Percentiles rank a stretch among this genome's conserved stretches.
phyloP scores from a whole-genome alignment of 2,113 vertebrate species.

The Cryptotis parvus region DNA sequence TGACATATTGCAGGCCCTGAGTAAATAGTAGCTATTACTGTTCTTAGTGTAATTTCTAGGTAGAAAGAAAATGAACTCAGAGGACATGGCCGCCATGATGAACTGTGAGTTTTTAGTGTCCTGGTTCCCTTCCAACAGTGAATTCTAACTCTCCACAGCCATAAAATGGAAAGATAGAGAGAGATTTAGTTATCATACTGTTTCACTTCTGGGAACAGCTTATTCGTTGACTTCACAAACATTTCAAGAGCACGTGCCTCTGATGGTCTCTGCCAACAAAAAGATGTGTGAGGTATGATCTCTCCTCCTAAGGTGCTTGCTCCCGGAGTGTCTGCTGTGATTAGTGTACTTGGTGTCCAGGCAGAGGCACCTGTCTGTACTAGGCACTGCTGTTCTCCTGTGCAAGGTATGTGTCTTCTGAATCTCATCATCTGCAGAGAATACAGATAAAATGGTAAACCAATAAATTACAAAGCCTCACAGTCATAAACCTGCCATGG shows the following conservation, averaged over 20 bases:
- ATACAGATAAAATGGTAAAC: neutral
- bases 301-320: neutral
- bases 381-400: neutral
- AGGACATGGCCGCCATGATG: neutral
- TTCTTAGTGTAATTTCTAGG: constrained; percentile 2
- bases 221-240: neutral
- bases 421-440: neutral
- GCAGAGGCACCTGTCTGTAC: neutral
- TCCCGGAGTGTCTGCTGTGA: neutral
- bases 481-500: neutral
- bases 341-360: neutral
- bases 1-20: constrained; percentile 2
- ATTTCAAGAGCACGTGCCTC: neutral
- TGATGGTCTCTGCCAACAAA: neutral
- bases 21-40: neutral
- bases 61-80: constrained; percentile 33
- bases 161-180: constrained; percentile 66
- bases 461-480: neutral
- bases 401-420: neutral
- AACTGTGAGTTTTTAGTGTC: neutral
- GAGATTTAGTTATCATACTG: constrained; percentile 8
- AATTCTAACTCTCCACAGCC: constrained; percentile 74
- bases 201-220: neutral
- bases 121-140: neutral
- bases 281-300: neutral